These are phyloP conservation scores for Paguma larvata DNA, from an alignment of 2,797 vertebrate genomes.

Conservation along the genomic window DNA sequence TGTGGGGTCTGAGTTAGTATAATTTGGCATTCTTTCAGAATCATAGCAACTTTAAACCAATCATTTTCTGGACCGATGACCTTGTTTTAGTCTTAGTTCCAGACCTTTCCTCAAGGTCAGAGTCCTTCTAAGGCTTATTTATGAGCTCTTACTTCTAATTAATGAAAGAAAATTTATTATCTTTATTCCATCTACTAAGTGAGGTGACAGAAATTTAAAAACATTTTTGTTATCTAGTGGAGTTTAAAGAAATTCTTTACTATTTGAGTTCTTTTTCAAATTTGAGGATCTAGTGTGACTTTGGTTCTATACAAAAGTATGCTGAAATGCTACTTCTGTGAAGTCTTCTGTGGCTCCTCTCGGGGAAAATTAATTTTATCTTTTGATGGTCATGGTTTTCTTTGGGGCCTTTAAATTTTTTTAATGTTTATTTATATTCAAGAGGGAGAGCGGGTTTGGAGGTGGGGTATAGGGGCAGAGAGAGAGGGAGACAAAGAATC, in stretches of 20 bases:
- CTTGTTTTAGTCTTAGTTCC: background rate
- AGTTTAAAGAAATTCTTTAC: background rate
- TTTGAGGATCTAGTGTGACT: background rate
- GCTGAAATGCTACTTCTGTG: background rate
- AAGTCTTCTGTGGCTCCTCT: background rate
- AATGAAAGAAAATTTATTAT: background rate
- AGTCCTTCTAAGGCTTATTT: background rate
- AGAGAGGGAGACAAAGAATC: no score
- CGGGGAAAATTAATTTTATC: background rate
- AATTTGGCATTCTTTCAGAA: background rate
- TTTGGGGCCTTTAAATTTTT: background rate
- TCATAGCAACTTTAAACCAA: background rate
- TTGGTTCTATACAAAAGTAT: background rate
- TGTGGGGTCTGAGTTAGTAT: background rate
- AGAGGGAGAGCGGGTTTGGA: no score
- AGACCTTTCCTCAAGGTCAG: background rate
- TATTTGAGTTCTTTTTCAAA: constrained; percentile 27
- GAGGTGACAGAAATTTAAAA: background rate
- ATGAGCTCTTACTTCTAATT: background rate
- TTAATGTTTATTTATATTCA: no score
- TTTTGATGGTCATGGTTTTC: background rate
- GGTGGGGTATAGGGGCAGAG: no score
- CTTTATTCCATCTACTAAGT: background rate
- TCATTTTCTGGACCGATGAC: background rate
- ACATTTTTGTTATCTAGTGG: background rate